These are phyloP conservation scores for Tichodroma muraria DNA, from an alignment of 2,113 vertebrate genomes.

Conservation along the genomic window DNA sequence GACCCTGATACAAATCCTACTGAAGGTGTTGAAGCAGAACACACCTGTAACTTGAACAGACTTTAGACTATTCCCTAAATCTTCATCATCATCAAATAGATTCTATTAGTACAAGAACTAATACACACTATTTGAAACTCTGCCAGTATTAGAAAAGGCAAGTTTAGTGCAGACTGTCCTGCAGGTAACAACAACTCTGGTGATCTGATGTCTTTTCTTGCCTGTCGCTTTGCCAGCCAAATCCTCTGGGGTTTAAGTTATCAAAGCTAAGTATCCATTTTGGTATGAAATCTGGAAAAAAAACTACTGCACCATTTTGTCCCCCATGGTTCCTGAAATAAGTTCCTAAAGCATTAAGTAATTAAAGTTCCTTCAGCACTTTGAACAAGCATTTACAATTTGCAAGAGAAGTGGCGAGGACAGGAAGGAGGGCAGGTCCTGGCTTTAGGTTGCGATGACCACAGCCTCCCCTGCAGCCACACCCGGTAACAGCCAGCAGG, in stretches of 20 bases:
- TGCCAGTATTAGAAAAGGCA: neutral
- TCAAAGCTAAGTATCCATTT: neutral
- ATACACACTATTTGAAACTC: neutral
- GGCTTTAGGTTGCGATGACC: neutral
- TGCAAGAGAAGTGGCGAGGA: neutral
- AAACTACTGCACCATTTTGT: neutral
- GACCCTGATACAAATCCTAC: neutral
- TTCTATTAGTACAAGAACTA: neutral
- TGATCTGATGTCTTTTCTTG: neutral
- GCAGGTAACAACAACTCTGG: neutral
- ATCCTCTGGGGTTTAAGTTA: neutral
- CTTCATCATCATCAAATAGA: neutral
- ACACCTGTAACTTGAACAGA: neutral
- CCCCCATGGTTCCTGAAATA: neutral
- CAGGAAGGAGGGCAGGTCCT: neutral
- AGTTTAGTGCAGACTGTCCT: neutral
- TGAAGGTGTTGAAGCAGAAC: neutral
- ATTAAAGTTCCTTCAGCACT: neutral
- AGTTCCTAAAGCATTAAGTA: neutral
- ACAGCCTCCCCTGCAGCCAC: neutral
- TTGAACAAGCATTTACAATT: neutral
- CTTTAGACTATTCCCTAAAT: neutral
- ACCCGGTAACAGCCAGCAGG: neutral
- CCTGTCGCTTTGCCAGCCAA: neutral
- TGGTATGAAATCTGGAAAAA: neutral